These are phyloP conservation scores for Atethmia centrago DNA, from an alignment of 2,888 invertebrate genomes.

Conservation along the genomic window DNA sequence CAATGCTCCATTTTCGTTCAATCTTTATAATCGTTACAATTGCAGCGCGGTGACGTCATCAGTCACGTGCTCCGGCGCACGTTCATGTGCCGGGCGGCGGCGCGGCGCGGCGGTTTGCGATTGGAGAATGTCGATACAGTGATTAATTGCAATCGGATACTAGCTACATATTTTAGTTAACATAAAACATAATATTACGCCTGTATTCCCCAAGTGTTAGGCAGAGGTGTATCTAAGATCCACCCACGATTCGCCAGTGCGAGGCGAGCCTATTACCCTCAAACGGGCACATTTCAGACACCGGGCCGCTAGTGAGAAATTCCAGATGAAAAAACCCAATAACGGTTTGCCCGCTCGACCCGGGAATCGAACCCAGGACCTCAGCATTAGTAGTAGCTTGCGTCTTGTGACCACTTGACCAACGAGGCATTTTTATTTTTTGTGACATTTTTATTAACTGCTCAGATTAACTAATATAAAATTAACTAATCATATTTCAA, in stretches of 20 bases:
- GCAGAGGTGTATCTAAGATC: not conserved
- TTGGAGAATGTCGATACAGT: constrained; percentile 40
- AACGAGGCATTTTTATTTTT: not conserved
- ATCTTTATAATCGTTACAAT: constrained; percentile 48
- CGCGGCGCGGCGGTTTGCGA: constrained; percentile 5
- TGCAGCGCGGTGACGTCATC: constrained; percentile 64
- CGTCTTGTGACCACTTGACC: not conserved
- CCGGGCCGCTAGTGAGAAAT: not conserved
- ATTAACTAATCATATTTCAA: not conserved
- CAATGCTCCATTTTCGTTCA: constrained; percentile 66
- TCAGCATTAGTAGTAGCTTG: not conserved
- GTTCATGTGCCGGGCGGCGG: constrained; percentile 56
- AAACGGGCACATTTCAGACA: not conserved
- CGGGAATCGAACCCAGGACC: not conserved
- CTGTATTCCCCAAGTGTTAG: not conserved
- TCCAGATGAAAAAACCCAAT: not conserved
- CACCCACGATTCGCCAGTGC: not conserved
- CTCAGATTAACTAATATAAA: too few relatives aligned
- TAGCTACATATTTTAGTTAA: constrained; percentile 25
- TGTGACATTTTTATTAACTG: not conserved
- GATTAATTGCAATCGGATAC: constrained; percentile 26
- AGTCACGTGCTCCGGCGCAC: constrained; percentile 60
- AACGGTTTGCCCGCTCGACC: not conserved
- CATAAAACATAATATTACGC: not conserved
- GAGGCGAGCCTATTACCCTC: not conserved